Percentiles rank a stretch among this genome's conserved stretches.
Conservation (phyloP, 2,797 vertebrate genomes). For the Leptodactylus fallax region DNA sequence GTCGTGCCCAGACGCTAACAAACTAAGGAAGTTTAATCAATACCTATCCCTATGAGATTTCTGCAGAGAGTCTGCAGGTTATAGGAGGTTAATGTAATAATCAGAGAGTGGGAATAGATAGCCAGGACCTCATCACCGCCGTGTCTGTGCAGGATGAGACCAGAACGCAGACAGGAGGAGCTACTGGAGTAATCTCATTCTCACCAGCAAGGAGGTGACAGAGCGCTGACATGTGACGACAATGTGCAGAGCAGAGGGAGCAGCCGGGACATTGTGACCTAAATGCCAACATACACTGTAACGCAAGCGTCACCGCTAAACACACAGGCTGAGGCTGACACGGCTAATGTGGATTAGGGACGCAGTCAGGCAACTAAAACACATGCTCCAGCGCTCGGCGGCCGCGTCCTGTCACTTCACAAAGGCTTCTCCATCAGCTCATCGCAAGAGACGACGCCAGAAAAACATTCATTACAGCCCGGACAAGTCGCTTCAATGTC, state of each 20-base stretch:
- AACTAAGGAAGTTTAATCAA: background rate
- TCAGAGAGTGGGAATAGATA: background rate
- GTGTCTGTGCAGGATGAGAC: too few relatives aligned
- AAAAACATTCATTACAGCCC: background rate
- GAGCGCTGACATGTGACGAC: background rate
- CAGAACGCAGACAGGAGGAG: background rate
- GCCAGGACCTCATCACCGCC: background rate
- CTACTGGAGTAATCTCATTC: background rate
- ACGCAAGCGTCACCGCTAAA: background rate
- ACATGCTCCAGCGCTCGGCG: background rate
- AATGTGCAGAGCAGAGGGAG: background rate
- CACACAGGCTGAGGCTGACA: background rate
- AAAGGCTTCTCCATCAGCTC: background rate
- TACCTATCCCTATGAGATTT: background rate
- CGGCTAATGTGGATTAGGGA: background rate
- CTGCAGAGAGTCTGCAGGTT: background rate
- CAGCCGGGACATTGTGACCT: slow-evolving; percentile 3
- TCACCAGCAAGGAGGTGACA: background rate
- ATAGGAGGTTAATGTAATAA: slow-evolving; percentile 23
- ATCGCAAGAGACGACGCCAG: background rate
- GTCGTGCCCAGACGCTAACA: background rate
- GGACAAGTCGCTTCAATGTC: too few relatives aligned
- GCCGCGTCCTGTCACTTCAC: background rate
- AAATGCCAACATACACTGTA: background rate
- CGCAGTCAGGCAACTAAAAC: background rate